Evolutionary conservation across 2,888 invertebrate genomes (phyloP).

Genomic region (Pimpla rufipes): DNA sequence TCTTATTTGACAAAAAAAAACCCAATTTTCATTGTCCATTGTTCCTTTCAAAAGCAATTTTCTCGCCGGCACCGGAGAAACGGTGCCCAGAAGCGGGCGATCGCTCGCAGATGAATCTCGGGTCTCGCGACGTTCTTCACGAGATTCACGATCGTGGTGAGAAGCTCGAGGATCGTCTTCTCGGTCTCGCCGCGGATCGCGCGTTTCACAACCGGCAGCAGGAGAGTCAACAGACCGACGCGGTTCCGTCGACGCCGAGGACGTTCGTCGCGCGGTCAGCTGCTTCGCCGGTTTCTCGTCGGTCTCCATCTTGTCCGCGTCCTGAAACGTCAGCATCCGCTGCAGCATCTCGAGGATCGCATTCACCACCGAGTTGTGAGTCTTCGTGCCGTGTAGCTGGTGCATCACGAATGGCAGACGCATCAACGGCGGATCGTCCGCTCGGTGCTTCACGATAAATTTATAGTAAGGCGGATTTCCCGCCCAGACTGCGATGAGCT

Average conservation of each 20-base stretch:
- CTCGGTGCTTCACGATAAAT: conserved; percentile 88
- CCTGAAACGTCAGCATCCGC: conserved; percentile 89
- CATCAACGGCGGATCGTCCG: conserved; percentile 85
- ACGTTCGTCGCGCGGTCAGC: conserved; percentile 75
- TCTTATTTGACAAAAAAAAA: no score
- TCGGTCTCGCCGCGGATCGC: conserved; percentile 88
- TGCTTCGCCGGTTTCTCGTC: conserved; percentile 72
- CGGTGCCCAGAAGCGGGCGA: conserved; percentile 91
- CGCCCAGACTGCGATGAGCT: conserved; percentile 93
- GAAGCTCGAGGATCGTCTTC: conserved; percentile 90
- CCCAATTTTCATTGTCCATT: no score
- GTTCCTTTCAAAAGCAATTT: conserved; percentile 90
- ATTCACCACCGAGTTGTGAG: conserved; percentile 89
- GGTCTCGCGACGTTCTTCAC: conserved; percentile 89
- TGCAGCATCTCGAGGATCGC: conserved; percentile 91
- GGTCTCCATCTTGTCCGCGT: conserved; percentile 86
- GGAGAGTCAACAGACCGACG: conserved; percentile 88
- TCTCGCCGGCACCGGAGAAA: conserved; percentile 89
- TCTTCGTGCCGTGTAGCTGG: conserved; percentile 90
- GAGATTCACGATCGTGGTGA: conserved; percentile 92
- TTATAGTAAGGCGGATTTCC: conserved; percentile 92
- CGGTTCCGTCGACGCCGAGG: conserved; percentile 67
- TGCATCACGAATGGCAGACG: conserved; percentile 90
- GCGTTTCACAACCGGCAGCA: conserved; percentile 91
- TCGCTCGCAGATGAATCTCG: conserved; percentile 89